These are phyloP conservation scores for Latrodectus hesperus DNA, from an alignment of 2,888 invertebrate genomes.

Conservation along the genomic window DNA sequence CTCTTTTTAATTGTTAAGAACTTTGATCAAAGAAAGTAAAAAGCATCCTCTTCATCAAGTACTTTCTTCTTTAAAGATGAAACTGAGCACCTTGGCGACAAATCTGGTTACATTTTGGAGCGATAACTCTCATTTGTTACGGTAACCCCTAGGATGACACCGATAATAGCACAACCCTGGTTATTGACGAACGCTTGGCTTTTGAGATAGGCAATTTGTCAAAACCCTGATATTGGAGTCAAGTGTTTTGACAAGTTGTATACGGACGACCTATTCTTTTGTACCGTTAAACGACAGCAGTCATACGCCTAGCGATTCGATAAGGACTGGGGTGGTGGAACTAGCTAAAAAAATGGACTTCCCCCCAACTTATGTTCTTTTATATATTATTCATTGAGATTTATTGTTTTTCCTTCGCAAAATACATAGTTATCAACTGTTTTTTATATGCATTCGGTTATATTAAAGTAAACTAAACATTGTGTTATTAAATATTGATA, in stretches of 20 bases:
- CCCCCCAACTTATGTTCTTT: slow-evolving; percentile 15
- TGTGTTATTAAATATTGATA: too few relatives aligned
- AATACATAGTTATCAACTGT: too few relatives aligned
- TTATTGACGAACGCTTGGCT: slow-evolving; percentile 35
- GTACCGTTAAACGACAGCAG: background rate
- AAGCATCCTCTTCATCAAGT: too few relatives aligned
- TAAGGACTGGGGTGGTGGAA: slow-evolving; percentile 8
- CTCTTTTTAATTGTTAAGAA: too few relatives aligned
- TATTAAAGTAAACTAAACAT: too few relatives aligned
- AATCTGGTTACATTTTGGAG: background rate
- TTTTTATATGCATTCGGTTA: too few relatives aligned
- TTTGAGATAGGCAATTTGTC: slow-evolving; percentile 65
- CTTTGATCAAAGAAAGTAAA: too few relatives aligned
- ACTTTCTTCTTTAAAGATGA: background rate
- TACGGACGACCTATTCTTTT: background rate
- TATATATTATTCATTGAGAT: too few relatives aligned
- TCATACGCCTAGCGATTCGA: background rate
- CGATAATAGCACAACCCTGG: slow-evolving; percentile 48
- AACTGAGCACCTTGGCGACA: slow-evolving; percentile 14
- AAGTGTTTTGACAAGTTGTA: slow-evolving; percentile 70
- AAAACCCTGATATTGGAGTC: slow-evolving; percentile 66
- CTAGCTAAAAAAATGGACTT: slow-evolving; percentile 6
- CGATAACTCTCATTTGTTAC: slow-evolving; percentile 2
- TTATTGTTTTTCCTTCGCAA: too few relatives aligned
- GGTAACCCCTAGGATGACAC: slow-evolving; percentile 52